Percentiles rank a stretch among this genome's conserved stretches.
Conservation (phyloP, 2,113 vertebrate species). For the Apaloderma vittatum region DNA sequence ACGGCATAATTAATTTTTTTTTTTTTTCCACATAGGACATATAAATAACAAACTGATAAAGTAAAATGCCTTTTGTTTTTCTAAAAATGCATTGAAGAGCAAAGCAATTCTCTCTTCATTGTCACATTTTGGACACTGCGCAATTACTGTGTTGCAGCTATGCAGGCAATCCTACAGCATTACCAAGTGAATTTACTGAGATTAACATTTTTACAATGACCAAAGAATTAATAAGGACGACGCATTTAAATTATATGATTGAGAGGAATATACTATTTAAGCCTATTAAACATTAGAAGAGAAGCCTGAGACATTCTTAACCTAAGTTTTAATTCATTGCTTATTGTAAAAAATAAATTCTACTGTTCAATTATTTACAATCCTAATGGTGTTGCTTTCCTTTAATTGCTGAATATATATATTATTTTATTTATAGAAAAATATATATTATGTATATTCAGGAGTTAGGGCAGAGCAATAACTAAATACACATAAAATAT, state of each 20-base stretch:
- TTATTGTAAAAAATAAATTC: conserved; percentile 27
- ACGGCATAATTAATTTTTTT: not conserved
- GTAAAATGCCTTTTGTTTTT: not conserved
- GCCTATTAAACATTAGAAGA: not conserved
- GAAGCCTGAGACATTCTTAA: not conserved
- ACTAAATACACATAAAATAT: not conserved
- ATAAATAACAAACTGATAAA: not conserved
- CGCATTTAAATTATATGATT: not conserved
- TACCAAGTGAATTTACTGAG: not conserved
- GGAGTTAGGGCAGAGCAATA: not conserved
- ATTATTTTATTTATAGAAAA: conserved; percentile 24
- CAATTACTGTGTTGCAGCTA: not conserved
- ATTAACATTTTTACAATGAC: not conserved
- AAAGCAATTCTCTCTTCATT: not conserved
- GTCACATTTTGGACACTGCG: not conserved
- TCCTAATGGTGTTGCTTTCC: not conserved
- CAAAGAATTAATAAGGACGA: not conserved
- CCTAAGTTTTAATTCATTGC: not conserved
- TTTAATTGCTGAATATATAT: conserved; percentile 13
- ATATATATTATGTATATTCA: not conserved
- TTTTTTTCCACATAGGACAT: not conserved
- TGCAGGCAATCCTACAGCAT: not conserved
- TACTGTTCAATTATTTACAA: conserved; percentile 6
- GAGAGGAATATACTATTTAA: not conserved
- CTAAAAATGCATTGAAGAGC: not conserved